Evolutionary conservation across 2,113 vertebrate genomes (phyloP).

Genomic region (Strix aluco): DNA sequence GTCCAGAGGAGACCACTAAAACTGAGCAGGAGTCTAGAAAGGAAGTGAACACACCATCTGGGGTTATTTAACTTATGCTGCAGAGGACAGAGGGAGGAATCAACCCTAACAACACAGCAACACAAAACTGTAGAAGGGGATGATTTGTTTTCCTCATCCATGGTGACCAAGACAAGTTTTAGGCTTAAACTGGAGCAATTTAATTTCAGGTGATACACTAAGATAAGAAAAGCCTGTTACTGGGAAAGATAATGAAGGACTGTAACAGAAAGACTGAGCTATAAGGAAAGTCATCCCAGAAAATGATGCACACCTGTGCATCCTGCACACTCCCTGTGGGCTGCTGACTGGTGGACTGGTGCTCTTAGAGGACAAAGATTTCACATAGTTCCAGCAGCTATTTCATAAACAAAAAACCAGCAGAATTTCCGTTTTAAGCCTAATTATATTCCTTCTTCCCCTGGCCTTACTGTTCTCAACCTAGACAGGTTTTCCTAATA

Average conservation of each 20-base stretch:
- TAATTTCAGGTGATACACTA: background rate
- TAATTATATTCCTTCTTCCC: background rate
- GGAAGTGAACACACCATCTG: background rate
- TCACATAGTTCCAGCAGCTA: background rate
- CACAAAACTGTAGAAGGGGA: background rate
- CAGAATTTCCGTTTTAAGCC: background rate
- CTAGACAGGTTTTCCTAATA: background rate
- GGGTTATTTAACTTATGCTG: background rate
- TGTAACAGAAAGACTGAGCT: background rate
- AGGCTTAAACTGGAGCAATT: background rate
- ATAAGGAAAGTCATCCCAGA: background rate
- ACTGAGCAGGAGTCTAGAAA: background rate
- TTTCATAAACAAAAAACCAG: background rate
- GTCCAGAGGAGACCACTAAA: background rate
- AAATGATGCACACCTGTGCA: rapidly evolving
- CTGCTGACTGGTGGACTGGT: background rate
- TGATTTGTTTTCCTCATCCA: background rate
- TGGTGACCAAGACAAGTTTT: background rate
- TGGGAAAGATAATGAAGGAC: background rate
- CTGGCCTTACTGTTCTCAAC: background rate
- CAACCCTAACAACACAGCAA: background rate
- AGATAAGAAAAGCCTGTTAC: background rate
- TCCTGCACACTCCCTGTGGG: rapidly evolving
- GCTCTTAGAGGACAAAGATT: background rate
- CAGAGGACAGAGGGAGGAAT: background rate